Evolutionary conservation across 2,797 vertebrate genomes (phyloP), one percentile per base, ranked within the genome.

Genomic region (Acipenser transmontanus): DNA sequence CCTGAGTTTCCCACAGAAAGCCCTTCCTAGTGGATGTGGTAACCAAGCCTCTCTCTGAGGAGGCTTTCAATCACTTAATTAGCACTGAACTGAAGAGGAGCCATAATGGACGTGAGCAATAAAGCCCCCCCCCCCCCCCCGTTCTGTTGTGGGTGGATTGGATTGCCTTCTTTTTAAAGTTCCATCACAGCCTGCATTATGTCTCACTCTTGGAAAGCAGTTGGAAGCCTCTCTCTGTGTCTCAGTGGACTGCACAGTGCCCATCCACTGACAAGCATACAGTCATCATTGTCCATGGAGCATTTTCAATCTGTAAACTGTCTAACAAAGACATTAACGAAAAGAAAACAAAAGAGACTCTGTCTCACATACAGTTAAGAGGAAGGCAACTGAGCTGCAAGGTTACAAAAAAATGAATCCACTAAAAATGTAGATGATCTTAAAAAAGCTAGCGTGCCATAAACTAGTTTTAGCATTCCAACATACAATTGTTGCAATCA

Each of bases 61-160:
- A 69, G 65, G 66, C 65, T 73, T 74, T 72, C 72, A 72, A 48
- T 9, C 62, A 63, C 62, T 47, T 66, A 47, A 73, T 74, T 64
- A 65, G 61, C 70, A 67, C 65, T 34, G 73, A 63, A 67, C 70
- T 66, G 10, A 70, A 70, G 9, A 34, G 50, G 51, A 47, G 9
- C 10, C 49, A 69, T 62, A 6, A 57, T 4, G 7, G 68, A 68
- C 59, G 68, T 11, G 56, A 48, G 68, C 65, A 70, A 73, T 57
- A 81, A 76, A 71, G 17, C 62, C 49, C 71, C 50, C 54, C 67
- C 7, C 7, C 13, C 62, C 49, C 70, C 50, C 54, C 68, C 14
- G 17, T 13, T 67, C 57, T 7, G 64, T 11, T 62, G 51, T 61
- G n/a, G 7, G 66, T 61, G 66, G 63, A 69, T 69, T 66, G 5